Evolutionary conservation across 2,113 vertebrate genomes (phyloP), one percentile per base, ranked within the genome.

Genomic region (Acrocephalus arundinaceus): DNA sequence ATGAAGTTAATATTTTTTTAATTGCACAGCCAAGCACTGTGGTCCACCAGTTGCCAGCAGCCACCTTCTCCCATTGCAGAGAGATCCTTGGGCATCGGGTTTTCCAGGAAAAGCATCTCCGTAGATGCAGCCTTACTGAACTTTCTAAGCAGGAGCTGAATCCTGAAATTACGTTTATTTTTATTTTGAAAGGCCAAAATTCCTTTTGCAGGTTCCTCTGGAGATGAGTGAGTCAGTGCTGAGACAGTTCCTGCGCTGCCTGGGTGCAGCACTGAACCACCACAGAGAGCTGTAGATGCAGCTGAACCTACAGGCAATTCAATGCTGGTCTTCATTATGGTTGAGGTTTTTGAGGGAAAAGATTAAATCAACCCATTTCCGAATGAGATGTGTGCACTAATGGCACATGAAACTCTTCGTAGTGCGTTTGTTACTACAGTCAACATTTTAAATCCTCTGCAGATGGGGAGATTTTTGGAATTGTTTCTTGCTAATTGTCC

Each of bases 1-100:
- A 75, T 87, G 89, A 93, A 58, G 73, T 89, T 87, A 81, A 25
- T 84, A 31, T 74, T 89, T 84, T 84, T 90, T 89, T 43, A 77
- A 84, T 78, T 93, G 61, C 7, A 7, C 23, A 27, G 68, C 58
- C 1, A 3, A 58, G 48, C 19, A 12, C 59, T 62, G 19, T 61
- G 49, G 19, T 35, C 45, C 62, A 45, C 28, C 1, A 2, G 15
- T 75, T 75, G 71, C 75, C 82, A 78, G 45, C 52, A 77, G 49
- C 27, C 19, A 4, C 3, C n/a, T 81, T 79, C 54, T 89, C 20
- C 54, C 9, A 4, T 73, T 82, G 62, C 80, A 70, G 43, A 86
- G 49, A 43, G 63, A 31, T 72, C 20, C 58, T 87, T 52, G 6
- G 58, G 49, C 27, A 1, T 22, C 1, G 0, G 25, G 31, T 83